Evolutionary conservation across 2,888 invertebrate species (phyloP).

Genomic region (Tenodera sinensis): DNA sequence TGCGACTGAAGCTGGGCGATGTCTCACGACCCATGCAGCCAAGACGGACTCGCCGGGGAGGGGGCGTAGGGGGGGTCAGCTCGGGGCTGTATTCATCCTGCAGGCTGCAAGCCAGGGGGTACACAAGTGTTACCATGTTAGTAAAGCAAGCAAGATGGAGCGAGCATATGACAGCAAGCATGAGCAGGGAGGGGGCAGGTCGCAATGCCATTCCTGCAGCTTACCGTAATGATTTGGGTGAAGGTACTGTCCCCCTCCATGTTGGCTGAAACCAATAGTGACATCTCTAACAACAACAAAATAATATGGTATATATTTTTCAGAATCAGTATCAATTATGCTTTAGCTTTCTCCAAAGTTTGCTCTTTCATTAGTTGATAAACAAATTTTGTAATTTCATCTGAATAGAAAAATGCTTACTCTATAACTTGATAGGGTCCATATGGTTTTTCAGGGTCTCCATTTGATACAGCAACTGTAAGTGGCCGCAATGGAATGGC

Average conservation of each 20-base stretch:
- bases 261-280: constrained; percentile 30
- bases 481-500: constrained; percentile 72
- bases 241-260: constrained; percentile 33
- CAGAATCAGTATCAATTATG: neutral
- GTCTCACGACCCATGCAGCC: constrained; percentile 40
- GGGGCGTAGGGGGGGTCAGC: constrained; percentile 59
- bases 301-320: neutral
- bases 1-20: constrained; percentile 50
- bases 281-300: constrained; percentile 12
- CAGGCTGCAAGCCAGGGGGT: constrained; percentile 48
- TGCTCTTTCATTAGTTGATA: neutral
- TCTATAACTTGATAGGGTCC: constrained; percentile 59
- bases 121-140: constrained; percentile 14
- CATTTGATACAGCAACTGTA: constrained; percentile 62
- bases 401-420: constrained; percentile 52
- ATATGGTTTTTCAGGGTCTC: constrained; percentile 60
- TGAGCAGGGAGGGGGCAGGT: constrained; percentile 17
- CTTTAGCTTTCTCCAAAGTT: neutral
- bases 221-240: constrained; percentile 35
- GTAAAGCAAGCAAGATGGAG: constrained; percentile 32
- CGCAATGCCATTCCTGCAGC: constrained; percentile 9
- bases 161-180: constrained; percentile 33
- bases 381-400: neutral
- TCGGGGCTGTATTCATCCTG: constrained; percentile 58
- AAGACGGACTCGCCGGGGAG: constrained; percentile 50